Evolutionary conservation across 1,140 invertebrate genomes (phyloP), one percentile per base, ranked within the genome.

Genomic region (Calliphora vicina): DNA sequence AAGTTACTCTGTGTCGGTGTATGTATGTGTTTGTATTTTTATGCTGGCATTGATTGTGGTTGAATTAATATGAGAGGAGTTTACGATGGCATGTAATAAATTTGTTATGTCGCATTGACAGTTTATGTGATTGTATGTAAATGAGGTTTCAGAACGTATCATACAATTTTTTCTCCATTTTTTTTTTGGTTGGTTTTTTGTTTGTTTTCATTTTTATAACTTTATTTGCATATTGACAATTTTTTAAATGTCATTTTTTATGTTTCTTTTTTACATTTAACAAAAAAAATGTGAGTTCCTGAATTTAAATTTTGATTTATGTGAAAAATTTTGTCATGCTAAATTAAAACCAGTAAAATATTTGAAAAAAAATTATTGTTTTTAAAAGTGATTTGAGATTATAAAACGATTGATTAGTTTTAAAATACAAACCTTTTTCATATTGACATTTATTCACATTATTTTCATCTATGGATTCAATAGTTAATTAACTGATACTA

Each of bases 101-200:
- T 78, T 78, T 43, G 74, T 78, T 78, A 78, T 78, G 74, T 78
- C 74, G 74, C 74, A 78, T 78, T 78, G 74, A 78, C 74, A 78
- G 74, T 78, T 78, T 78, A 78, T 78, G 74, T 78, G 74, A 78
- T 78, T 78, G 74, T 78, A 78, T 78, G 74, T 78, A 78, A 78
- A 78, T 78, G 74, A 78, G 74, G 74, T 78, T 43, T 43, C 74
- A 78, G 74, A 78, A 78, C 20, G 13, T n/a, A 57, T n/a, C 17
- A 57, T n/a, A 13, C 13, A 13, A 13, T 23, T 67, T 23, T 67
- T 67, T 25, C 61, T 23, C 5, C 23, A 23, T 23, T 23, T n/a
- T 23, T 23, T 23, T n/a, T 23, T 23, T 67, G 3, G n/a, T 67
- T 67, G 15, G 13, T 1, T 57, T n/a, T 57, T 57, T 67, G 4